These are phyloP conservation scores for Drosophila heteroneura DNA, from an alignment of 2,888 invertebrate species.

Conservation along the genomic window DNA sequence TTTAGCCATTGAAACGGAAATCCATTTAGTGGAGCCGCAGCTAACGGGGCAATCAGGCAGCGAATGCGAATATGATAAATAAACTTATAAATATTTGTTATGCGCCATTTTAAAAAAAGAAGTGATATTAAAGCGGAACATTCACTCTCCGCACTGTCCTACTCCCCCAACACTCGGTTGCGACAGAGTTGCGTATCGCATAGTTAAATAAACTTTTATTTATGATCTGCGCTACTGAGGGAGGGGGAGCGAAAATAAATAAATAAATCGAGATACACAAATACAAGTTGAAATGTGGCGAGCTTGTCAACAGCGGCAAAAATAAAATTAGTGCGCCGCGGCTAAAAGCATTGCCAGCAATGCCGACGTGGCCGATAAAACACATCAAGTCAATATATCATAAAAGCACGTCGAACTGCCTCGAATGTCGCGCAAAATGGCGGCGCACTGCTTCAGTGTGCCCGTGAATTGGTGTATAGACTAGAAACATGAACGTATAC, in stretches of 20 bases:
- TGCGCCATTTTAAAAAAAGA: slow-evolving; percentile 35
- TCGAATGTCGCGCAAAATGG: slow-evolving; percentile 61
- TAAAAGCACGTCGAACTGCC: slow-evolving; percentile 74
- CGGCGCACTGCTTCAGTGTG: slow-evolving; percentile 32
- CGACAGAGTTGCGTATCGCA: slow-evolving; percentile 17
- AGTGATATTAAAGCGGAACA: slow-evolving; percentile 48
- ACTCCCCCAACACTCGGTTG: slow-evolving; percentile 22
- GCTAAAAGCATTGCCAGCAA: slow-evolving; percentile 68
- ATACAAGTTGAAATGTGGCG: slow-evolving; percentile 33
- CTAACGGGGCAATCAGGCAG: slow-evolving; percentile 31
- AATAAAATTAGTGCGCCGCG: slow-evolving; percentile 71
- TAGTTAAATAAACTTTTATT: slow-evolving; percentile 56
- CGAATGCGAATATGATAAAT: slow-evolving; percentile 54
- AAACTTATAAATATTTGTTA: slow-evolving; percentile 63
- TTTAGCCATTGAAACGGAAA: slow-evolving; percentile 32
- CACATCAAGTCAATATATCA: slow-evolving; percentile 78
- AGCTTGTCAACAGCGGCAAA: slow-evolving; percentile 55
- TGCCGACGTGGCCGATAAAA: slow-evolving; percentile 67
- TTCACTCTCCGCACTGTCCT: slow-evolving; percentile 8
- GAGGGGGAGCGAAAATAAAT: neutral
- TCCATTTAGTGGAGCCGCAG: slow-evolving; percentile 35
- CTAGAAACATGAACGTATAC: slow-evolving; percentile 71
- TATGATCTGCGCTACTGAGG: slow-evolving; percentile 33
- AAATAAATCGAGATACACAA: slow-evolving; percentile 24
- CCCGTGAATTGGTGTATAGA: slow-evolving; percentile 31